Percentiles rank a stretch among this genome's conserved stretches.
Evolutionary conservation across 2,113 vertebrate species (phyloP).

Genomic region (Hydrolagus affinis): DNA sequence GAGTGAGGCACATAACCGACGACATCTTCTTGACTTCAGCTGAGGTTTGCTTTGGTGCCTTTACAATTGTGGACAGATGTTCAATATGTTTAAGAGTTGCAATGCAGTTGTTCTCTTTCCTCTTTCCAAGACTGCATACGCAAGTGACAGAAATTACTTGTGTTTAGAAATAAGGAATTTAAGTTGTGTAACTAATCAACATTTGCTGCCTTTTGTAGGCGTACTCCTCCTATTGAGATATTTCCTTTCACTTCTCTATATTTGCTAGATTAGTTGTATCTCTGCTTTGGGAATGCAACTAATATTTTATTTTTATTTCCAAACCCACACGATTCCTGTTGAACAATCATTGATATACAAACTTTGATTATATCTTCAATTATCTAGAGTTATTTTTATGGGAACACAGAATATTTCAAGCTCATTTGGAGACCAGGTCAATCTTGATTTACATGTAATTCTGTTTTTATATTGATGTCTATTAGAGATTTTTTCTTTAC

Average conservation of each 20-base stretch:
- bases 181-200: neutral
- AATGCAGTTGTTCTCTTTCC: neutral
- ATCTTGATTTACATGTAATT: no score
- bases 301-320: no score
- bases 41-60: constrained; percentile 57
- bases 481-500: neutral
- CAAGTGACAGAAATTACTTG: neutral
- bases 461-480: neutral
- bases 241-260: no score
- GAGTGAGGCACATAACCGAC: constrained; percentile 83
- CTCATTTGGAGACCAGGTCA: no score
- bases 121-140: neutral
- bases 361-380: no score
- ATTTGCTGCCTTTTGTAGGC: neutral
- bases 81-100: neutral
- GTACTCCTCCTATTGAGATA: neutral
- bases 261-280: no score
- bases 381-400: no score
- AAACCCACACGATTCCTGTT: no score
- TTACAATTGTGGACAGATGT: neutral
- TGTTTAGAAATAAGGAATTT: neutral
- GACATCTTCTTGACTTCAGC: constrained; percentile 90
- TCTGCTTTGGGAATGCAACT: no score
- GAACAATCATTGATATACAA: no score
- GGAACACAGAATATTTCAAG: no score